Conservation (phyloP, 2,888 invertebrate genomes). For the Athrips mouffetella region DNA sequence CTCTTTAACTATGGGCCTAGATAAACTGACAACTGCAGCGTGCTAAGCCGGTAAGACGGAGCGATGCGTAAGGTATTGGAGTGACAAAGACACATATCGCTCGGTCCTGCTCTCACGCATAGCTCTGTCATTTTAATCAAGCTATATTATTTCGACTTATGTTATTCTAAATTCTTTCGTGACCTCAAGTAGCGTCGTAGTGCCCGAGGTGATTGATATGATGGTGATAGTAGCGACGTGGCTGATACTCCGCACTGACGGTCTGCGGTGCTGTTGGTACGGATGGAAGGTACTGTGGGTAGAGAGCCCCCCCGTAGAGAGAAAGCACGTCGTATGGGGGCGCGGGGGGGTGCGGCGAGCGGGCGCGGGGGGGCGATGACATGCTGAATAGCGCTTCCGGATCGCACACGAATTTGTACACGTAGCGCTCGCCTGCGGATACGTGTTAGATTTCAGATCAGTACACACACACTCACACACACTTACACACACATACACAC, state of each 20-base stretch:
- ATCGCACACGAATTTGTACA: constrained; percentile 97
- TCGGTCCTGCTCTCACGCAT: too few species aligned
- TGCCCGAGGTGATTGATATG: constrained; percentile 23
- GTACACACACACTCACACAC: too few species aligned
- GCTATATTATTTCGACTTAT: too few species aligned
- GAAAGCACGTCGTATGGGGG: constrained; percentile 52
- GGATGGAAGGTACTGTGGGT: constrained; percentile 45
- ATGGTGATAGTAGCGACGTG: constrained; percentile 39
- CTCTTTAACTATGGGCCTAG: too few species aligned
- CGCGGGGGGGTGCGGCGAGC: constrained; percentile 26
- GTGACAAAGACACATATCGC: too few species aligned
- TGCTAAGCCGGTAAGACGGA: too few species aligned
- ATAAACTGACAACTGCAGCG: too few species aligned
- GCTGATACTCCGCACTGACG: constrained; percentile 33
- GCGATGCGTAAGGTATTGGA: too few species aligned
- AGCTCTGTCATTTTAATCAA: too few species aligned
- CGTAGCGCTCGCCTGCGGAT: constrained; percentile 90
- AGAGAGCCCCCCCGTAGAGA: constrained; percentile 45
- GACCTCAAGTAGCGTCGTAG: constrained; percentile 19
- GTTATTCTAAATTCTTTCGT: too few species aligned
- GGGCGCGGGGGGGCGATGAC: constrained; percentile 73
- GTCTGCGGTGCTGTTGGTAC: constrained; percentile 14
- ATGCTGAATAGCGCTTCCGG: constrained; percentile 93
- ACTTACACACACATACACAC: too few species aligned
- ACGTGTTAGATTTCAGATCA: not conserved